Percentiles rank a stretch among this genome's conserved stretches.
Evolutionary conservation across 1,140 invertebrate species (phyloP).

Genomic region (Drosophila hydei): DNA sequence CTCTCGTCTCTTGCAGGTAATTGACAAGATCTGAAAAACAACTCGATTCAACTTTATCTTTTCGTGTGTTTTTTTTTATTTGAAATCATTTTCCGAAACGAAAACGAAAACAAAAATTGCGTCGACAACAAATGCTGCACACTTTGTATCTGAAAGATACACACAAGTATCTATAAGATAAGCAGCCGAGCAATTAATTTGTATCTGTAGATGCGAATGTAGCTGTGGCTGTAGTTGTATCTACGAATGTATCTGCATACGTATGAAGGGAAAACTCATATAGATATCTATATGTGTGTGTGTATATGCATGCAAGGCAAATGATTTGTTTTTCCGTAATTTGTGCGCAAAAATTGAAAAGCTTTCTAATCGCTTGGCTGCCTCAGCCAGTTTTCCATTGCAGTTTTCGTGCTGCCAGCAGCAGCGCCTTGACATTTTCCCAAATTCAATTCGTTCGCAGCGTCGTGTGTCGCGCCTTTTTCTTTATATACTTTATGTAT

Average conservation of each 20-base stretch:
- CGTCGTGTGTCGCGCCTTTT: slow-evolving; percentile 50
- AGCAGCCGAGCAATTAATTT: slow-evolving; percentile 38
- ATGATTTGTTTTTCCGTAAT: slow-evolving; percentile 69
- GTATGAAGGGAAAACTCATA: slow-evolving; percentile 2
- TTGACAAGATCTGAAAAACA: slow-evolving; percentile 41
- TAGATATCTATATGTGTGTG: neutral
- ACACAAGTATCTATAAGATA: slow-evolving; percentile 23
- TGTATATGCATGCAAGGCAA: slow-evolving; percentile 30
- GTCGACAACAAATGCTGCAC: slow-evolving; percentile 45
- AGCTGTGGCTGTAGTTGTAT: slow-evolving; percentile 27
- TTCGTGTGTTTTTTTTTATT: slow-evolving; percentile 17
- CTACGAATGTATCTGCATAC: slow-evolving; percentile 32
- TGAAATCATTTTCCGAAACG: slow-evolving; percentile 56
- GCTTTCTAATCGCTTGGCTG: slow-evolving; percentile 74
- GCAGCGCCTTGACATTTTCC: slow-evolving; percentile 69
- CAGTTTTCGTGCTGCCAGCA: slow-evolving; percentile 60
- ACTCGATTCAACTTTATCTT: slow-evolving; percentile 6
- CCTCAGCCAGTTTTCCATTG: slow-evolving; percentile 54
- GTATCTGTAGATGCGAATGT: slow-evolving; percentile 38
- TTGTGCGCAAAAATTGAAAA: slow-evolving; percentile 72
- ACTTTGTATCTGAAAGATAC: slow-evolving; percentile 24
- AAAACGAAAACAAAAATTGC: slow-evolving; percentile 38
- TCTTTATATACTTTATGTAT: slow-evolving; percentile 18
- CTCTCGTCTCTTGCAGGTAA: slow-evolving; percentile 67
- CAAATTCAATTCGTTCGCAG: slow-evolving; percentile 49